These are phyloP conservation scores for Synaphobranchus kaupii DNA, from an alignment of 2,797 vertebrate genomes.

Conservation along the genomic window DNA sequence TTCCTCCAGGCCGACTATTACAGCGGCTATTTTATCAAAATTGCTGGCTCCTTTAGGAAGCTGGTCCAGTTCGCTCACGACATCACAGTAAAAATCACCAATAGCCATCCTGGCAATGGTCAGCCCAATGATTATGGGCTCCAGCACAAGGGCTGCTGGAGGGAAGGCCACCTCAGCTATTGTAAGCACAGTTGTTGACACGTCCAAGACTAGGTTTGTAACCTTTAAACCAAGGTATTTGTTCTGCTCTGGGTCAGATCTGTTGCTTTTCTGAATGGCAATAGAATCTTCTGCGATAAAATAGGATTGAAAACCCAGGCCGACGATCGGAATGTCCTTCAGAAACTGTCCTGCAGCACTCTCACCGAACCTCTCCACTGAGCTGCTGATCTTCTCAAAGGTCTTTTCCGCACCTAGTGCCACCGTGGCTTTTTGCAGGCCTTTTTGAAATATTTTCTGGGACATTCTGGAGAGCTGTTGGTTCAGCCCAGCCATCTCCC, in stretches of 20 bases:
- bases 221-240: conserved; percentile 35
- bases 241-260: conserved; percentile 30
- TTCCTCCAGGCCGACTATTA: conserved; percentile 17
- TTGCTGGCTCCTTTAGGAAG: conserved; percentile 29
- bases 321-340: conserved; percentile 23
- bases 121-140: conserved; percentile 36
- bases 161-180: conserved; percentile 31
- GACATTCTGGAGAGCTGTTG: conserved; percentile 34
- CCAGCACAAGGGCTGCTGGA: conserved; percentile 30
- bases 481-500: conserved; percentile 19
- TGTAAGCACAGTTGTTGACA: conserved; percentile 34
- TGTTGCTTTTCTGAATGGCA: conserved; percentile 17
- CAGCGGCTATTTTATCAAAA: conserved; percentile 26
- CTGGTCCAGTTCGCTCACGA: conserved; percentile 29
- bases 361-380: conserved; percentile 24
- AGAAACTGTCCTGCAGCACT: conserved; percentile 26
- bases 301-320: conserved; percentile 28
- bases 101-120: conserved; percentile 32
- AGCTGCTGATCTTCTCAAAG: neutral
- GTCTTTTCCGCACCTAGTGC: conserved; percentile 25
- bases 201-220: conserved; percentile 36
- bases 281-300: conserved; percentile 35
- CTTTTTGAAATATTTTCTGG: conserved; percentile 16
- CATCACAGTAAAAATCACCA: conserved; percentile 32
- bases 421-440: neutral